These are phyloP conservation scores for Picathartes gymnocephalus DNA, from an alignment of 2,113 vertebrate species.

Conservation along the genomic window DNA sequence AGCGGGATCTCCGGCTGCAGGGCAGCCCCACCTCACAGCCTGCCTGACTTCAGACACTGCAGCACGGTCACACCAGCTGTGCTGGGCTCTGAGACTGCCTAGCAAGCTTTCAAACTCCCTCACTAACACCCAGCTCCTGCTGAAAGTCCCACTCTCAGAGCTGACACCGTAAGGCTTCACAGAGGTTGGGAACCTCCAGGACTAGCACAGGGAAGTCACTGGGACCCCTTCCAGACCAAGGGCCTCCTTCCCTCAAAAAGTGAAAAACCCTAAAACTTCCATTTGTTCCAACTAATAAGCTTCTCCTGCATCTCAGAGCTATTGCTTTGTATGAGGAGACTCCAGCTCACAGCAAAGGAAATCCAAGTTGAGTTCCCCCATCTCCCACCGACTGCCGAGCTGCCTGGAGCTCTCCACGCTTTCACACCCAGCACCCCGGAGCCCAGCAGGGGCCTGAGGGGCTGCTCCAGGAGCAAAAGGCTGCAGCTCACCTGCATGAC, in stretches of 20 bases:
- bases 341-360: not conserved
- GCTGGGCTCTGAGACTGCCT: not conserved
- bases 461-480: not conserved
- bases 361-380: not conserved
- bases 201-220: not conserved
- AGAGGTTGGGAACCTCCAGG: not conserved
- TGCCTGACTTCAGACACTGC: not conserved
- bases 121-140: not conserved
- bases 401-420: not conserved
- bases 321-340: not conserved
- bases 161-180: accelerated
- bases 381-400: accelerated
- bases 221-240: no score
- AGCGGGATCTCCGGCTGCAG: not conserved
- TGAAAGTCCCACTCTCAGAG: not conserved
- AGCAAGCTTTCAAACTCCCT: no score
- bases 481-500: accelerated
- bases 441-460: accelerated
- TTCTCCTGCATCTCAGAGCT: not conserved
- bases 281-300: not conserved
- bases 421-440: not conserved
- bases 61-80: not conserved
- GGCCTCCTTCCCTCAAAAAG: not conserved
- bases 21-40: not conserved
- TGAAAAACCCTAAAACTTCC: not conserved